Evolutionary conservation across 2,888 invertebrate species (phyloP).

Genomic region (Agrenia bidenticulata): DNA sequence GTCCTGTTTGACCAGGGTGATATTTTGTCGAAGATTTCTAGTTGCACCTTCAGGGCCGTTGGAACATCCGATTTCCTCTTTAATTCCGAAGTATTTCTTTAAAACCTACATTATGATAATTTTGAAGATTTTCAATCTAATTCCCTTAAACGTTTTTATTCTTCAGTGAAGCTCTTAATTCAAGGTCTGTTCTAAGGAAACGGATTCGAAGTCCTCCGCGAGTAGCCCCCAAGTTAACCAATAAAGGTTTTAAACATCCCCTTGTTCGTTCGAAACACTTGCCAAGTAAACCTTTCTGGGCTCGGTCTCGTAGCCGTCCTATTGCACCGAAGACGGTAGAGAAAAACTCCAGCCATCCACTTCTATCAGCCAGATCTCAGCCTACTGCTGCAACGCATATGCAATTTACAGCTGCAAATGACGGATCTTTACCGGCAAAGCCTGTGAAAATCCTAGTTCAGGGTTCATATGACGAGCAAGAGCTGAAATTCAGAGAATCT

Average conservation of each 20-base stretch:
- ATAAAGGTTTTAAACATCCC: not conserved
- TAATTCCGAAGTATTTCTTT: slow-evolving; percentile 24
- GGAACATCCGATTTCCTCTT: not conserved
- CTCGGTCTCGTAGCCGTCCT: slow-evolving; percentile 32
- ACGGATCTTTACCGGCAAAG: slow-evolving; percentile 11
- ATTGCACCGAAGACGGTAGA: not conserved
- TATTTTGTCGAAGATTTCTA: slow-evolving; percentile 22
- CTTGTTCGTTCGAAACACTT: not conserved
- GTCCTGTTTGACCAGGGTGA: slow-evolving; percentile 27
- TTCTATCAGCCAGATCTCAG: slow-evolving; percentile 16
- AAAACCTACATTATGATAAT: not conserved
- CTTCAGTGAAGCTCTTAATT: slow-evolving; percentile 29
- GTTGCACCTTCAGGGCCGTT: not conserved
- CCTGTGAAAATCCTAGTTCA: slow-evolving; percentile 9
- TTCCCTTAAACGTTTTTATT: not conserved
- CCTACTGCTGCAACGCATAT: not conserved
- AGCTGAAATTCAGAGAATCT: slow-evolving; percentile 13
- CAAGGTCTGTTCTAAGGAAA: slow-evolving; percentile 47
- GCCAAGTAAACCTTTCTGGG: slow-evolving; percentile 23
- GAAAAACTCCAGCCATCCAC: not conserved
- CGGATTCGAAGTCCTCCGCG: slow-evolving; percentile 46
- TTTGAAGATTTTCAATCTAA: slow-evolving; percentile 1
- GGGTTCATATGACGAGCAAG: slow-evolving; percentile 26
- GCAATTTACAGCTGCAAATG: not conserved
- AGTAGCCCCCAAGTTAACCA: not conserved